Evolutionary conservation across 2,113 vertebrate genomes (phyloP).

Genomic region (Orientallactaga bullata): DNA sequence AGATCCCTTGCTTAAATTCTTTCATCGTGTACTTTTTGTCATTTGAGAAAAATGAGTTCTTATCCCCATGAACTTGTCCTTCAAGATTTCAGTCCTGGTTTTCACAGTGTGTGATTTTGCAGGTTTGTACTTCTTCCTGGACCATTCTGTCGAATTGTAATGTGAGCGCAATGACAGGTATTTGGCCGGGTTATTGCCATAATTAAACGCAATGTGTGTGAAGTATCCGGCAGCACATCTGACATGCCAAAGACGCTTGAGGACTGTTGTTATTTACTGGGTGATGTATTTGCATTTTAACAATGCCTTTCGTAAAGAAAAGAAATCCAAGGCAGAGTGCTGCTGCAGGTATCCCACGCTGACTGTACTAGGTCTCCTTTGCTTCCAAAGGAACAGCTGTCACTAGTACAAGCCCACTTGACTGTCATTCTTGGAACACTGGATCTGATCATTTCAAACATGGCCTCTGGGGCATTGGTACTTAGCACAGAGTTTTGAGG

Average conservation of each 20-base stretch:
- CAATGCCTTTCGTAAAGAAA: slow-evolving; percentile 34
- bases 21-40: neutral
- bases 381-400: neutral
- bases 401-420: neutral
- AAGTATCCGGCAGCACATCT: slow-evolving; percentile 8
- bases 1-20: neutral
- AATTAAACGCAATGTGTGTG: slow-evolving; percentile 26
- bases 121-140: neutral
- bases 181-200: slow-evolving; percentile 30
- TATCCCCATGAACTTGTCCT: neutral
- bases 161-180: slow-evolving; percentile 8
- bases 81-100: slow-evolving; percentile 24
- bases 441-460: neutral
- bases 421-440: neutral
- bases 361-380: neutral
- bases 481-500: neutral
- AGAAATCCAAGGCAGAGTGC: neutral
- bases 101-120: neutral
- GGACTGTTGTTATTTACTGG: slow-evolving; percentile 16
- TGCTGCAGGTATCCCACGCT: neutral
- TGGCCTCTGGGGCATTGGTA: neutral
- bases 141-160: neutral
- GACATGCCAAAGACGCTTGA: slow-evolving; percentile 23
- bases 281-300: slow-evolving; percentile 16
- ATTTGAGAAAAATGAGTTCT: neutral